Evolutionary conservation across 2,888 invertebrate species (phyloP).

Genomic region (Calameuta idolon): DNA sequence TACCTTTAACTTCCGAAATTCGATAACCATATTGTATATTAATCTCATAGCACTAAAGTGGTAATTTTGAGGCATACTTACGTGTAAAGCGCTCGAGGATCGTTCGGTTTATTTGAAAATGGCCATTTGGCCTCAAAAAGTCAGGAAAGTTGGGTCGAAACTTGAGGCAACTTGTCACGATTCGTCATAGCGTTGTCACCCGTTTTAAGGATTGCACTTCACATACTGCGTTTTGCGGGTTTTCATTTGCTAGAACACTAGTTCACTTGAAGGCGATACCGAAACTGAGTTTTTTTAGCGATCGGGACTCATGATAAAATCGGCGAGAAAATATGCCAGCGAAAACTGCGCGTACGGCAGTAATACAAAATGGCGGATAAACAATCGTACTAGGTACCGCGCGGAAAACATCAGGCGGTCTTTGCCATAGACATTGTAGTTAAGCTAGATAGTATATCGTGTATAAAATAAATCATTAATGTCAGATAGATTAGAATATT

Average conservation of each 20-base stretch:
- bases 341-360: slow-evolving; percentile 47
- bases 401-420: slow-evolving; percentile 20
- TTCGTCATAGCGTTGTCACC: slow-evolving; percentile 43
- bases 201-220: slow-evolving; percentile 10
- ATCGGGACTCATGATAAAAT: slow-evolving; percentile 42
- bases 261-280: slow-evolving; percentile 2
- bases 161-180: slow-evolving; percentile 49
- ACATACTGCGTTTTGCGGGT: slow-evolving; percentile 18
- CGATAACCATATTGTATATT: not conserved
- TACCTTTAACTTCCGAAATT: not conserved
- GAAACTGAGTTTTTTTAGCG: slow-evolving; percentile 20
- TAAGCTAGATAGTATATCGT: not conserved
- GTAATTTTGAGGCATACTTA: slow-evolving; percentile 17
- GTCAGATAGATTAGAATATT: not conserved
- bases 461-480: not conserved
- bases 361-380: slow-evolving; percentile 59
- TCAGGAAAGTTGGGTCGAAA: slow-evolving; percentile 57
- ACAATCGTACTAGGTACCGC: slow-evolving; percentile 37
- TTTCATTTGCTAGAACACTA: slow-evolving; percentile 5
- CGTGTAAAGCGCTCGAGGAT: slow-evolving; percentile 21
- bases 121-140: slow-evolving; percentile 55
- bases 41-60: not conserved
- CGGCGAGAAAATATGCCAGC: slow-evolving; percentile 33
- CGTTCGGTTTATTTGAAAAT: slow-evolving; percentile 45
- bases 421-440: not conserved